Evolutionary conservation across 2,888 invertebrate genomes (phyloP), one percentile per base, ranked within the genome.

Genomic region (Argyresthia goedartella): DNA sequence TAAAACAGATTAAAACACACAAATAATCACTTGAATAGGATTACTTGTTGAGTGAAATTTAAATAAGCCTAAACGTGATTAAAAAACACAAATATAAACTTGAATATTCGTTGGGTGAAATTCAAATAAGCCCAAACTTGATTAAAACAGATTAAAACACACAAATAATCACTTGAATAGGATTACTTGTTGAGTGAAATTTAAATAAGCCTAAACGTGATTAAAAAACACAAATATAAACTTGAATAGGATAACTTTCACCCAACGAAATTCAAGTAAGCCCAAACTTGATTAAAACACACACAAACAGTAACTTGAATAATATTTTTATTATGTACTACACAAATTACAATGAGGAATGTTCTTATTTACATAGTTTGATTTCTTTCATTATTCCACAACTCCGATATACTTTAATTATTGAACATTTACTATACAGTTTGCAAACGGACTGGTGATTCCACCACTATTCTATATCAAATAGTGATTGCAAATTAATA

Each of bases 261-360:
- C n/a, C n/a, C n/a, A n/a, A n/a, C n/a, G n/a, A n/a, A n/a, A n/a
- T n/a, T 25, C 25, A 25, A 25, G 6, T 25, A 25, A 25, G 25
- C 25, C 25, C 25, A 25, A 25, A 25, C 25, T 25, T 25, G 25
- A 78, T 73, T 69, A 65, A 84, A 81, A 82, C 76, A 59, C 63
- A 60, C 58, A 62, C 46, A 69, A 86, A 85, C 85, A 85, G 84
- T 85, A 85, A 86, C 84, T 86, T 81, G 81, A 81, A 85, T 85
- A 84, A 85, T 86, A 82, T 85, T 80, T 68, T 85, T 82, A 85
- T 85, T 85, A 85, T 85, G 81, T 84, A 86, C 87, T 87, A 87
- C 86, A 80, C 81, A 77, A 85, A 78, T 86, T 80, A 75, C 76
- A 81, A 77, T 81, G 84, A 87, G 87, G 87, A 87, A 87, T 87